Percentiles rank a stretch among this genome's conserved stretches.
Conservation (phyloP, 2,888 invertebrate genomes). For the Oxystoma pomonae region DNA sequence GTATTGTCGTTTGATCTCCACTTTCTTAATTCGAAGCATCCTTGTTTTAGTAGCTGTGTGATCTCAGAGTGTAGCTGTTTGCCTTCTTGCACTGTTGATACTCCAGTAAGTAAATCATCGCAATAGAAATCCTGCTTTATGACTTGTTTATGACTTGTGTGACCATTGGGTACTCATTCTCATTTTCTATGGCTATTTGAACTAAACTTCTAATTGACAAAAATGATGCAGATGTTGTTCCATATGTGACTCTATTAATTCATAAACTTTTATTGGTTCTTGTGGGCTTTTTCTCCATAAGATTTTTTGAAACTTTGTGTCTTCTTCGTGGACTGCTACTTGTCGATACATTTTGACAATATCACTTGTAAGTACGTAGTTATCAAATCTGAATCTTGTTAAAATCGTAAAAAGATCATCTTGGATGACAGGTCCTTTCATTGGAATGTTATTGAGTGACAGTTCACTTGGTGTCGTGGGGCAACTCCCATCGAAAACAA, state of each 20-base stretch:
- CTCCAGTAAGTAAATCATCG: slow-evolving; percentile 11
- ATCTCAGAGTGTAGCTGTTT: background rate
- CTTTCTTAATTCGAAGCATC: slow-evolving; percentile 7
- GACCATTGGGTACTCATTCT: slow-evolving; percentile 4
- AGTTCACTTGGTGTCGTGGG: background rate
- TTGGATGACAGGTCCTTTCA: no score
- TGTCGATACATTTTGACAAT: no score
- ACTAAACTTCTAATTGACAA: slow-evolving; percentile 4
- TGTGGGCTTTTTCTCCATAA: no score
- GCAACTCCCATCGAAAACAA: slow-evolving; percentile 5
- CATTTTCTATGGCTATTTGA: slow-evolving; percentile 2
- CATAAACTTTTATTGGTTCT: no score
- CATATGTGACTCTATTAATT: slow-evolving; percentile 8
- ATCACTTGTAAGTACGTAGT: no score
- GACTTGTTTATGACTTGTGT: background rate
- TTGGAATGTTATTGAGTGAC: no score
- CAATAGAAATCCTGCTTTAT: slow-evolving; percentile 10
- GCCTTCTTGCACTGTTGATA: background rate
- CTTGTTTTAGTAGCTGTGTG: background rate
- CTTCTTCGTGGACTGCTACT: no score
- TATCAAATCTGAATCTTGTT: no score
- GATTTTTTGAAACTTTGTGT: no score
- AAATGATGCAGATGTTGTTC: slow-evolving; percentile 6
- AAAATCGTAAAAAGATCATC: no score
- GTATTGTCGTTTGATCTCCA: slow-evolving; percentile 8